A percentile compares a stretch with the other conserved stretches of the same genome.
These are phyloP conservation scores for Syngnathus floridae DNA, from an alignment of 2,113 vertebrate species.

Conservation along the genomic window DNA sequence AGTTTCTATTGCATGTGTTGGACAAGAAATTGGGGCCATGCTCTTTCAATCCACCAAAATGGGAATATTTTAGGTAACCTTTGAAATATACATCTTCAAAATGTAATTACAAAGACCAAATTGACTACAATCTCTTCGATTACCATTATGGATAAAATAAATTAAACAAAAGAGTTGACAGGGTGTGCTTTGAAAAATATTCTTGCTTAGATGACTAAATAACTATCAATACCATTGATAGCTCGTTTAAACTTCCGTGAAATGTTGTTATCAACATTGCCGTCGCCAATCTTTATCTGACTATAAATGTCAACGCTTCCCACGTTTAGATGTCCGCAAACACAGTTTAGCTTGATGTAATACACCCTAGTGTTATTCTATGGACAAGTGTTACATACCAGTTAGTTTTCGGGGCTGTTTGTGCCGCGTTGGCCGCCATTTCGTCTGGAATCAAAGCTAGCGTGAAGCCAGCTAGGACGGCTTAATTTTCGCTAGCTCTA, in stretches of 20 bases:
- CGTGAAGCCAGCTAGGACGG: slow-evolving; percentile 7
- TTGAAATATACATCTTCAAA: background rate
- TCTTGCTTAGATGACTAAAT: too few relatives aligned
- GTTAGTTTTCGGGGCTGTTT: slow-evolving; percentile 52
- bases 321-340: background rate
- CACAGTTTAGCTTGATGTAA: background rate
- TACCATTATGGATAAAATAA: too few relatives aligned
- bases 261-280: background rate
- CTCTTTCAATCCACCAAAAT: background rate
- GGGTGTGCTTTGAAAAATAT: too few relatives aligned
- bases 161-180: too few relatives aligned
- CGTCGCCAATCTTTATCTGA: background rate
- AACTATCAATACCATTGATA: background rate
- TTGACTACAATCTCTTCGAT: background rate
- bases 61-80: background rate
- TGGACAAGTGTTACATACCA: slow-evolving; percentile 55
- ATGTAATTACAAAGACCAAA: background rate
- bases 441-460: slow-evolving; percentile 39
- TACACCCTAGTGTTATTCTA: background rate
- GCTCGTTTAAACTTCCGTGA: background rate
- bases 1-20: background rate
- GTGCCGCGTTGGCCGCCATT: slow-evolving; percentile 75
- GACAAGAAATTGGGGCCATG: background rate
- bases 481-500: slow-evolving; percentile 11
- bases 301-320: too few relatives aligned